phyloP scores from a whole-genome alignment of 2,797 vertebrate species.

The Macrochelys suwanniensis region DNA sequence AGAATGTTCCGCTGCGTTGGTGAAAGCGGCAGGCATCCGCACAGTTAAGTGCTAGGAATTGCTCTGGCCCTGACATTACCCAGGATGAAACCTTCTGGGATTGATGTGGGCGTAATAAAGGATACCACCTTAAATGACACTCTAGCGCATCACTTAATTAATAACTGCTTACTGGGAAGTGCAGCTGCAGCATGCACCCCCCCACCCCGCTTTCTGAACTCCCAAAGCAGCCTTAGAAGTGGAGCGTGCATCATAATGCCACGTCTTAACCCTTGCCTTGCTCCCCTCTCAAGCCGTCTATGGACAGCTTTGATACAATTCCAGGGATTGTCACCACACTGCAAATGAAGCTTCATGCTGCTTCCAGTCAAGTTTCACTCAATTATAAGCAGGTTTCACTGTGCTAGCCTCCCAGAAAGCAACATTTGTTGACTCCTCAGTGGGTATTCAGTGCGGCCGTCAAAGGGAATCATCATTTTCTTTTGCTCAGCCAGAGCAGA shows the following conservation, averaged over 20 bases:
- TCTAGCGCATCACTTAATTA: accelerated
- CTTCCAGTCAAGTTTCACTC: not conserved
- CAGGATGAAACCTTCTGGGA: accelerated
- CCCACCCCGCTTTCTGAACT: not conserved
- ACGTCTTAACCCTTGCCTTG: not conserved
- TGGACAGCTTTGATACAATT: not conserved
- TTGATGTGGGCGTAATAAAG: accelerated
- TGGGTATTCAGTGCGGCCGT: not conserved
- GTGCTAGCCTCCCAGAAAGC: not conserved
- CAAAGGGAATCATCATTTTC: not conserved
- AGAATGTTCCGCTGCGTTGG: not conserved
- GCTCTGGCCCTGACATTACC: accelerated
- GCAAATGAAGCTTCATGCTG: not conserved
- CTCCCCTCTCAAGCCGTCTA: not conserved
- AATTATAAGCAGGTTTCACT: not conserved
- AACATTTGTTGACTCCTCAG: not conserved
- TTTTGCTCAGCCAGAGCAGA: not conserved
- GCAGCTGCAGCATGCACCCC: accelerated
- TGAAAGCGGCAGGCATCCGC: accelerated
- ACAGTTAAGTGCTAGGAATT: not conserved
- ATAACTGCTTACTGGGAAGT: not conserved
- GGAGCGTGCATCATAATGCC: accelerated
- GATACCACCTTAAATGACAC: accelerated
- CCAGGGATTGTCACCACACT: not conserved
- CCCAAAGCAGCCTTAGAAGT: not conserved